Conservation (phyloP, 2,797 vertebrate species). For the Gorsachius magnificus region DNA sequence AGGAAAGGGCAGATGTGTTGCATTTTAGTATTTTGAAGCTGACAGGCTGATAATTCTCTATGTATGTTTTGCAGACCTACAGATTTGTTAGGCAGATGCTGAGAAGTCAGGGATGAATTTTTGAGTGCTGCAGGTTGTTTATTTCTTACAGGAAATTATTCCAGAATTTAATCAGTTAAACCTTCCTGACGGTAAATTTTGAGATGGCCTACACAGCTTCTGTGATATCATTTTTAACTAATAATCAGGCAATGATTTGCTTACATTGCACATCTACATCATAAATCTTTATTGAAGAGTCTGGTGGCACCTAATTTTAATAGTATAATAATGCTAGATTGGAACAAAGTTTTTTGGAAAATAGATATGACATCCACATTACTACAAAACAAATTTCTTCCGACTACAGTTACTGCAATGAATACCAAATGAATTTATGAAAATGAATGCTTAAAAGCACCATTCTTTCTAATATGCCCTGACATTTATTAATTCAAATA, state of each 20-base stretch:
- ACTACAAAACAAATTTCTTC: neutral
- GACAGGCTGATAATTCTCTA: neutral
- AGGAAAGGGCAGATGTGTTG: neutral
- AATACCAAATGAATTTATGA: slow-evolving; percentile 8
- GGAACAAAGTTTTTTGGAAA: neutral
- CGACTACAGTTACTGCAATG: neutral
- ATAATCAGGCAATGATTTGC: neutral
- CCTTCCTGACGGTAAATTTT: neutral
- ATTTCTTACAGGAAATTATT: neutral
- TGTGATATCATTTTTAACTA: neutral
- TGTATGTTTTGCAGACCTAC: neutral
- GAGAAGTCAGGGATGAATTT: neutral
- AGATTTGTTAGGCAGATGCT: neutral
- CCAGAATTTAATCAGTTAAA: neutral
- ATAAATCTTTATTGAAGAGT: slow-evolving; percentile 2
- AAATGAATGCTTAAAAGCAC: neutral
- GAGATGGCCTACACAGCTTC: neutral
- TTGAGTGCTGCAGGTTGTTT: neutral
- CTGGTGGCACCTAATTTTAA: neutral
- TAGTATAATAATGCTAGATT: neutral
- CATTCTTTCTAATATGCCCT: neutral
- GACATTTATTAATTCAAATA: slow-evolving; percentile 6
- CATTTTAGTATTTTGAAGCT: neutral
- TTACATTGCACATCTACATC: neutral
- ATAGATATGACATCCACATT: neutral